These are phyloP conservation scores for Drosophila seclusa DNA, from an alignment of 2,888 invertebrate species.

Conservation along the genomic window DNA sequence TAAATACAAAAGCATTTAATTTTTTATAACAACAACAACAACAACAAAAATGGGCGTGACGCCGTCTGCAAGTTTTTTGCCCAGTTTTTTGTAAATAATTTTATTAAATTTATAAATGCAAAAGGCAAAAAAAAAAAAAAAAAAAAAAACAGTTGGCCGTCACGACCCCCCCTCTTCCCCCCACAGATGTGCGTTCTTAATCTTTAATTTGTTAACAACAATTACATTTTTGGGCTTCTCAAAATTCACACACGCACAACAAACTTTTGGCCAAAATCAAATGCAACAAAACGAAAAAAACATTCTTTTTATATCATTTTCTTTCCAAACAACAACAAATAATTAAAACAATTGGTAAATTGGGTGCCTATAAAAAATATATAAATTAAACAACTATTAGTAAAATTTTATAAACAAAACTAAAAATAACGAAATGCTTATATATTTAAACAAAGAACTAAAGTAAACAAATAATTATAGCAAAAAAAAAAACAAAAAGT, in stretches of 20 bases:
- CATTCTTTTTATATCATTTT: constrained; percentile 45
- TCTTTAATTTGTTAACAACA: constrained; percentile 18
- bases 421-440: constrained; percentile 52
- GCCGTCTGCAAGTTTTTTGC: constrained; percentile 29
- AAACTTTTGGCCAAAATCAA: constrained; percentile 50
- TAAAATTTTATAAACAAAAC: constrained; percentile 81
- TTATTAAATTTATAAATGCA: constrained; percentile 77
- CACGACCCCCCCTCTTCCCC: constrained; percentile 22
- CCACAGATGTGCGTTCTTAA: constrained; percentile 27
- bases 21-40: constrained; percentile 39
- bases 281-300: constrained; percentile 21
- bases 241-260: constrained; percentile 48
- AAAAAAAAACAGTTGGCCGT: constrained; percentile 17
- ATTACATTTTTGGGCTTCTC: constrained; percentile 30
- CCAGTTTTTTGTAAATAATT: constrained; percentile 76
- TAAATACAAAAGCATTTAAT: constrained; percentile 50
- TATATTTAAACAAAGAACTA: constrained; percentile 69
- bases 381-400: constrained; percentile 80
- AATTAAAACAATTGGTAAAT: constrained; percentile 82
- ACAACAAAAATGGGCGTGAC: constrained; percentile 26
- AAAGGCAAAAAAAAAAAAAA: constrained; percentile 24
- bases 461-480: constrained; percentile 55
- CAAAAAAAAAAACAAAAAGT: constrained; percentile 36
- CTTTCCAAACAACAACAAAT: constrained; percentile 24
- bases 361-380: constrained; percentile 84